Base-by-base conservation (phyloP, 2,113 vertebrate species). In the Romanogobio albipinnatus region DNA sequence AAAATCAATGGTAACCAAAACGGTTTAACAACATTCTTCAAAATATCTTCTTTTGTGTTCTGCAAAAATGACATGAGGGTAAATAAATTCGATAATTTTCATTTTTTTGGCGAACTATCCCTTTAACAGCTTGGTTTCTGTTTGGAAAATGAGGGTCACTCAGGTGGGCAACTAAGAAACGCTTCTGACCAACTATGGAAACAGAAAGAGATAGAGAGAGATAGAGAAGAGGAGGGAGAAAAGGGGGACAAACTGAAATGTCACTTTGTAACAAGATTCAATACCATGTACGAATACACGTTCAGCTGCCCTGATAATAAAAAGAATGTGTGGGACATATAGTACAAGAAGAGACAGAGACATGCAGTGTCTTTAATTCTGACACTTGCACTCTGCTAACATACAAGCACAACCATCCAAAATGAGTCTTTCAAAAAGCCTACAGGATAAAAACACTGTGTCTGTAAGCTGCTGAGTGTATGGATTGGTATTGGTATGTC, bases 271-370 rank as follows among this genome's bases (percentile, higher is more conserved):
- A 68, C 33, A 39, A 33, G 4, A 39, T 0, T 29, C 14, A 68
- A 33, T 66, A 66, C 62, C 2, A 33, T 33, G 62, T 66, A 66
- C 13, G 15, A 13, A 51, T 39, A 39, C 45, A 78, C 73, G 7
- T 87, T 91, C 91, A 92, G 90, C 92, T 93, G 91, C 90, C 89
- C 89, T 87, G 93, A 92, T 93, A 94, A 93, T 91, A 91, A 85
- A 89, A 90, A 91, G 91, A 93, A 94, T 93, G 91, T 88, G 53
- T 4, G 49, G 85, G 39, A 85, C 88, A 87, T 87, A 86, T 70
- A 13, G 84, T 88, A 92, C 90, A 89, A 92, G 92, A 94, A 93
- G 93, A 94, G 92, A 91, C 51, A 10, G 36, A 81, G 85, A 82
- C 86, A 87, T 87, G 81, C 81, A 29, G 70, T 86, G 76, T 84